Conservation (phyloP, 2,113 vertebrate species). For the Bos javanicus region DNA sequence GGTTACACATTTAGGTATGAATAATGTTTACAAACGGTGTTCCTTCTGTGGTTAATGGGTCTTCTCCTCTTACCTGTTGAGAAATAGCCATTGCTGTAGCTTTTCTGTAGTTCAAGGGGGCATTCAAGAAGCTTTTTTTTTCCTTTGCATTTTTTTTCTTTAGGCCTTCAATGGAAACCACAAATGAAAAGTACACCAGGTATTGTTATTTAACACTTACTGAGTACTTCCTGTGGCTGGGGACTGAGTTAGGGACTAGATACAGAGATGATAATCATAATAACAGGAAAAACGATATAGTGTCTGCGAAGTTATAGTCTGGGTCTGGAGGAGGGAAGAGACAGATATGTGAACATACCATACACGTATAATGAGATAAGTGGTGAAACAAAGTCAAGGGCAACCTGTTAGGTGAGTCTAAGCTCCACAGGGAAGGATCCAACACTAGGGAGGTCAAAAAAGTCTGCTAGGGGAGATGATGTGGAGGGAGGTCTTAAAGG, state of each 20-base stretch:
- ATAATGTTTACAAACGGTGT: background rate
- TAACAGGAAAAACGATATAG: background rate
- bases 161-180: background rate
- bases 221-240: background rate
- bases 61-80: conserved; percentile 8
- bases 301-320: background rate
- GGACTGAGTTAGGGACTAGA: background rate
- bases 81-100: background rate
- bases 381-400: background rate
- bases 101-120: background rate
- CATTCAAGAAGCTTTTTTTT: background rate
- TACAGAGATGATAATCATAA: background rate
- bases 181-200: background rate
- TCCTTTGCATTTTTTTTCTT: background rate
- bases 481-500: background rate
- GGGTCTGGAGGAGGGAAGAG: background rate
- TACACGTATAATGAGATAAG: background rate
- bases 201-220: conserved; percentile 1
- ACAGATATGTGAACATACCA: background rate
- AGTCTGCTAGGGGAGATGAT: background rate
- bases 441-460: background rate
- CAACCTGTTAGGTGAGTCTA: background rate
- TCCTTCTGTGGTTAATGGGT: background rate
- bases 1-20: background rate
- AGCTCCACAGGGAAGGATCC: background rate